Evolutionary conservation across 2,888 invertebrate genomes (phyloP).

Genomic region (Eupithecia centaureata): DNA sequence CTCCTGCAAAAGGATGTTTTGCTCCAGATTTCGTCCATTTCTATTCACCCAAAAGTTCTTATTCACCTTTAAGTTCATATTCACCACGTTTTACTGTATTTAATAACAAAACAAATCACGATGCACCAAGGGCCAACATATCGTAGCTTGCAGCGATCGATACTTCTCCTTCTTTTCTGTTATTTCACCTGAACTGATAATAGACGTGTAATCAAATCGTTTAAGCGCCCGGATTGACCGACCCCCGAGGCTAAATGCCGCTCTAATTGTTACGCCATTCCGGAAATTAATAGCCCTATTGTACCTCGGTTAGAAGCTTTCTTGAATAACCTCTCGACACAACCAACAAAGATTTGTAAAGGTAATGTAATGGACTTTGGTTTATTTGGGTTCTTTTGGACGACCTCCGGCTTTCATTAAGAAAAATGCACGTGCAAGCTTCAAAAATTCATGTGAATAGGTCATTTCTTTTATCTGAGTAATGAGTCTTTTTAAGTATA

Average conservation of each 20-base stretch:
- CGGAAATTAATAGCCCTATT: constrained; percentile 34
- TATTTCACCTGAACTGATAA: constrained; percentile 35
- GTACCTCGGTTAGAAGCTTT: constrained; percentile 25
- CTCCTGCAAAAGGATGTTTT: too few species aligned
- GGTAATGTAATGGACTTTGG: constrained; percentile 7
- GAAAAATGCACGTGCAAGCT: constrained; percentile 2
- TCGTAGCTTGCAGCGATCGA: constrained; percentile 20
- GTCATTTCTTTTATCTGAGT: constrained; percentile 14
- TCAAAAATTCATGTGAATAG: constrained; percentile 12
- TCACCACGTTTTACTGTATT: too few species aligned
- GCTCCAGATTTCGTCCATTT: too few species aligned
- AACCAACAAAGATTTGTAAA: constrained; percentile 21
- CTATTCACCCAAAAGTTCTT: too few species aligned
- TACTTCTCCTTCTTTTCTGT: constrained; percentile 31
- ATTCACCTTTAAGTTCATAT: too few species aligned
- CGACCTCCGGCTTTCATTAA: constrained; percentile 8
- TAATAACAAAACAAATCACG: too few species aligned
- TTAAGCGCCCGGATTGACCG: constrained; percentile 30
- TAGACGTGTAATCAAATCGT: constrained; percentile 35
- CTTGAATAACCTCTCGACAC: constrained; percentile 28
- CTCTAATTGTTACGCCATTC: constrained; percentile 37
- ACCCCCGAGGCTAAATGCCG: constrained; percentile 29
- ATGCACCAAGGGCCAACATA: neutral
- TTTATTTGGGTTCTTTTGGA: constrained; percentile 13
- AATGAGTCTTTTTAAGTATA: too few species aligned